Percentiles rank a stretch among this genome's conserved stretches.
Evolutionary conservation across 92 coral and sea anemone species (phyloP).

Genomic region (Zoanthus sansibaricus): DNA sequence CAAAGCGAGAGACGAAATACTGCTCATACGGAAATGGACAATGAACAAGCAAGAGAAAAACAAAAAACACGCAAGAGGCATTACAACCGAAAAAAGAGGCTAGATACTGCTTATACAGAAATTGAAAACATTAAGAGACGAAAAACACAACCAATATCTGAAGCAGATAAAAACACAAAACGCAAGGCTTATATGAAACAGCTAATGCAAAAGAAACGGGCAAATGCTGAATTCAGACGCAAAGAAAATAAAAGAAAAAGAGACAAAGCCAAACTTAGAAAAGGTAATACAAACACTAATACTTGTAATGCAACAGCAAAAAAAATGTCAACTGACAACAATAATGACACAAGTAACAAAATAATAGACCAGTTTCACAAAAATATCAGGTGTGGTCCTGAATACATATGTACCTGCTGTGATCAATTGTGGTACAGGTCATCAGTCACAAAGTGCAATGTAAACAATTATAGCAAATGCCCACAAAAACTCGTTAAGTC

Average conservation of each 20-base stretch:
- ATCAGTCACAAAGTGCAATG: slow-evolving; percentile 43
- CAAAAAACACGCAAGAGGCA: slow-evolving; percentile 20
- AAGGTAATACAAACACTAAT: slow-evolving; percentile 11
- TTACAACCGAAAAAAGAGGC: slow-evolving; percentile 34
- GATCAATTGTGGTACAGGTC: slow-evolving; percentile 58
- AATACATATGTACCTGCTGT: slow-evolving; percentile 51
- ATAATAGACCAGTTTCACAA: slow-evolving; percentile 9
- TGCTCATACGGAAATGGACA: slow-evolving; percentile 21
- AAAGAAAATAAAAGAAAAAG: slow-evolving; percentile 50
- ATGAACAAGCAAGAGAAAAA: slow-evolving; percentile 12
- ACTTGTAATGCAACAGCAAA: slow-evolving; percentile 13
- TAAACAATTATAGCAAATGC: slow-evolving; percentile 53
- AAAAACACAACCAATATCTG: slow-evolving; percentile 34
- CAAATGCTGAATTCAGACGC: slow-evolving; percentile 14
- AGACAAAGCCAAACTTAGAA: slow-evolving; percentile 31
- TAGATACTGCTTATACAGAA: slow-evolving; percentile 10
- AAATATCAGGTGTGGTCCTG: slow-evolving; percentile 47
- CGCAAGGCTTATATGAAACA: slow-evolving; percentile 49
- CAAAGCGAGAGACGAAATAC: slow-evolving; percentile 13
- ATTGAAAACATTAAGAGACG: slow-evolving; percentile 18
- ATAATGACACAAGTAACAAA: background rate
- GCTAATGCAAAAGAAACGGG: slow-evolving; percentile 55
- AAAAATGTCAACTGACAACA: slow-evolving; percentile 13
- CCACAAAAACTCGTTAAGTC: slow-evolving; percentile 50
- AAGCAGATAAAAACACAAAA: slow-evolving; percentile 42